Base-by-base conservation (phyloP, 1,140 invertebrate species). In the Lasaia peninsularis region DNA sequence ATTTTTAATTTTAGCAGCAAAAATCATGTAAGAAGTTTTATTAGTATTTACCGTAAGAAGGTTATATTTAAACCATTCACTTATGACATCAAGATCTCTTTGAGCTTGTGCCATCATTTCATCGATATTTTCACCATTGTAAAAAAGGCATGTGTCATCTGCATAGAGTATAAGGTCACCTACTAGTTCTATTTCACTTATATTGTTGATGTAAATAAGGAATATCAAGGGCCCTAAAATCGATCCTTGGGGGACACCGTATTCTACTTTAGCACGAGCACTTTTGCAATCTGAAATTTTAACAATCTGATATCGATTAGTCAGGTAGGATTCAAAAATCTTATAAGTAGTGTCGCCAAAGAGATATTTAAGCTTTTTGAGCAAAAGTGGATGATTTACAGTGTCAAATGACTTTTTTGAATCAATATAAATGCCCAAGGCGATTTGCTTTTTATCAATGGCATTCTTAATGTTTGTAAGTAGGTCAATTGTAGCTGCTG, bases 391-490 rank as follows among this genome's bases (percentile, higher is more conserved):
- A 40, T 40, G 7, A 4, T n/a, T 11, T 10, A 24, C 35, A 6
- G 35, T 40, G 16, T 40, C 35, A 40, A 40, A 40, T 5, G 35
- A 8, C 35, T 40, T 40, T 40, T 40, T 40, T 40, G 12, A n/a
- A 16, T 40, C 35, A 12, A 12, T 40, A 12, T 14, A 40, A n/a
- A 12, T 12, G 12, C 7, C 35, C 6, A 40, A n/a, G 12, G 35
- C 35, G 6, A 40, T 40, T 6, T 40, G 2, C 16, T 12, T 12
- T n/a, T 40, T 40, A 6, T 40, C 9, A 40, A 40, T 12, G n/a
- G 10, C 12, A n/a, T n/a, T 40, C 4, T 40, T 40, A n/a, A 40
- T 12, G 10, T 40, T n/a, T 2, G 35, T 40, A n/a, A 40, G 1
- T n/a, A 40, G 16, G 35, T 40, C 35, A 1, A 40, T 16, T 6